Evolutionary conservation across 2,888 invertebrate species (phyloP), one percentile per base, ranked within the genome.

Genomic region (Panzeria rudis): DNA sequence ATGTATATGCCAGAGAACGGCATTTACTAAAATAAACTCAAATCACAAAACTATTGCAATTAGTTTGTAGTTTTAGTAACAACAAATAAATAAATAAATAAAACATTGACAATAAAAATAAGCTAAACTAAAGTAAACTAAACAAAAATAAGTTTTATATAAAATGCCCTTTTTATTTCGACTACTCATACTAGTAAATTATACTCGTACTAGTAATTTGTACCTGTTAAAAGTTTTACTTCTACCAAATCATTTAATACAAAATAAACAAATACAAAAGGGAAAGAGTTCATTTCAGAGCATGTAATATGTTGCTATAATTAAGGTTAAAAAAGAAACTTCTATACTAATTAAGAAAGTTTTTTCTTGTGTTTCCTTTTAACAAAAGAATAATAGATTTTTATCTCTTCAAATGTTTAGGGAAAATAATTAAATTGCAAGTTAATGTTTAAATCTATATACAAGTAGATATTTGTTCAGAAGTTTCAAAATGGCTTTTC

Each of bases 1-100:
- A 25, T 0, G 6, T 50, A 8, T 50, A 17, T 11, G 25, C 8
- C 15, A 29, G 17, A 5, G 11, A 44, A 64, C 3, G 17, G n/a
- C 47, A 61, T 35, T 25, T 20, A 20, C 25, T 50, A 25, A 69
- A 81, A 62, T 69, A 66, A 62, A 75, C 23, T 68, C 20, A 41
- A 75, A 75, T 75, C 41, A 61, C 71, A 75, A 73, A 85, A 81
- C 77, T 85, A 81, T 77, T 72, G 77, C 84, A 85, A 85, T 81
- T 85, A 81, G 69, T 81, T 75, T 62, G 64, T 68, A 77, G 62
- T 73, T 81, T 66, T 56, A 77, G 77, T 47, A 69, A 73, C 38
- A 75, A 41, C 2, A 52, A 59, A 52, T 25, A 32, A 9, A 29
- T 5, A 29, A 29, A 29, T 29, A 29, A 29, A 29, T 29, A 29